These are phyloP conservation scores for Auanema freiburgensis DNA, from an alignment of 2,888 invertebrate genomes.

Conservation along the genomic window DNA sequence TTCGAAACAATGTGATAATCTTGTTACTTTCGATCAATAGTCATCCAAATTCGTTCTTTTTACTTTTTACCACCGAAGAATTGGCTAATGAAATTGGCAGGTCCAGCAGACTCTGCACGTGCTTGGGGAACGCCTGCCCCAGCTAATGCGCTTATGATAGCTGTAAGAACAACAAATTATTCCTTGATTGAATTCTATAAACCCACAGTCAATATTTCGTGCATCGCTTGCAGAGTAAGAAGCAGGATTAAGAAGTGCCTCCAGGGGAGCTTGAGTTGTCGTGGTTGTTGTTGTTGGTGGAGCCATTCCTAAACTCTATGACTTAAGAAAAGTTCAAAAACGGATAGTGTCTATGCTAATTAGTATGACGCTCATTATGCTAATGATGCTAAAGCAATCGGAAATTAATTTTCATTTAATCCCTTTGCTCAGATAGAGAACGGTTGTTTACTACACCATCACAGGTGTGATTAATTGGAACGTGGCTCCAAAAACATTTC, in stretches of 20 bases:
- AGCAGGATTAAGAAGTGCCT: constrained; percentile 27
- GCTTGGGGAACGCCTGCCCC: constrained; percentile 38
- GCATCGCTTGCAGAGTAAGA: constrained; percentile 9
- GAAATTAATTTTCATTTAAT: no score
- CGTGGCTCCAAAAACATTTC: no score
- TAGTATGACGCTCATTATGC: no score
- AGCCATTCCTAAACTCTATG: constrained; percentile 21
- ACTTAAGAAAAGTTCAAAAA: background rate
- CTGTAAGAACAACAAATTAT: constrained; percentile 18
- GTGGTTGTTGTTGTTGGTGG: constrained; percentile 33
- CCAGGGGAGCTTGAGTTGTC: constrained; percentile 33
- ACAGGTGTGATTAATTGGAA: no score
- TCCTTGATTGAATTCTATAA: background rate
- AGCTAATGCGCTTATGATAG: constrained; percentile 38
- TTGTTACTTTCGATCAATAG: no score
- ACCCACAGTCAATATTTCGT: constrained; percentile 20
- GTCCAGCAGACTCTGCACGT: constrained; percentile 26
- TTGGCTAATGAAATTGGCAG: constrained; percentile 31
- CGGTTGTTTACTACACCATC: no score
- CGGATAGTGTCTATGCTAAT: no score
- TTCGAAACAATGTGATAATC: no score
- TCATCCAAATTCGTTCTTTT: constrained; percentile 2
- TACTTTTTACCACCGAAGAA: constrained; percentile 32
- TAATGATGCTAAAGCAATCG: no score
- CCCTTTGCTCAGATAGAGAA: no score